Evolutionary conservation across 1,140 invertebrate genomes (phyloP), one percentile per base, ranked within the genome.

Genomic region (Drosophila sp.): DNA sequence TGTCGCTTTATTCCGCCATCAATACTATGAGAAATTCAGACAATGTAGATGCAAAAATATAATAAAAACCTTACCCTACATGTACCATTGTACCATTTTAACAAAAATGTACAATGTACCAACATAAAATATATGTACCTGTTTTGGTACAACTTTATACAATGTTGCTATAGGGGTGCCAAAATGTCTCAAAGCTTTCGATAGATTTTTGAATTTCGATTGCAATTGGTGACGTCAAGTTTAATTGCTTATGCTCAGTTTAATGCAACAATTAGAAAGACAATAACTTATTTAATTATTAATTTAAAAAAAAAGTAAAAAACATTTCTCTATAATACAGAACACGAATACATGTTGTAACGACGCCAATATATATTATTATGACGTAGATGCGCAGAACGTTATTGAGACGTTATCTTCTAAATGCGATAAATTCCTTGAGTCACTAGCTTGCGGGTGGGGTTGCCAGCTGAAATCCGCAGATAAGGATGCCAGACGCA

Each of bases 401-500:
- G 11, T 14, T 3, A 45, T 62, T 45, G 14, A 36, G 13, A 21
- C 50, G 67, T 46, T 65, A 71, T 71, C 61, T 65, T 41, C 48
- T 3, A 32, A 59, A n/a, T 40, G 62, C 62, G 69, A 72, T 66
- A 66, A 66, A 66, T 43, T 72, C 45, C 45, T 58, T 72, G 69
- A 58, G 34, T 72, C 45, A 72, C n/a, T 21, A 25, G 32, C 9
- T 40, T 66, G 53, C 62, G 62, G 53, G 45, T 29, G 69, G 54
- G 69, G 69, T 72, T 72, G 69, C 63, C 69, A 72, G 46, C 70
- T 67, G 45, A 36, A 36, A 29, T 51, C 36, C 51, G 53, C 25
- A 66, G 69, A 72, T 72, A 72, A 72, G 69, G 69, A 72, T 72
- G 69, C 69, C 69, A 72, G 69, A 72, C 46, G 54, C 70, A 53